Evolutionary conservation across 2,888 invertebrate genomes (phyloP), one percentile per base, ranked within the genome.

Genomic region (Glaucopsyche alexis): DNA sequence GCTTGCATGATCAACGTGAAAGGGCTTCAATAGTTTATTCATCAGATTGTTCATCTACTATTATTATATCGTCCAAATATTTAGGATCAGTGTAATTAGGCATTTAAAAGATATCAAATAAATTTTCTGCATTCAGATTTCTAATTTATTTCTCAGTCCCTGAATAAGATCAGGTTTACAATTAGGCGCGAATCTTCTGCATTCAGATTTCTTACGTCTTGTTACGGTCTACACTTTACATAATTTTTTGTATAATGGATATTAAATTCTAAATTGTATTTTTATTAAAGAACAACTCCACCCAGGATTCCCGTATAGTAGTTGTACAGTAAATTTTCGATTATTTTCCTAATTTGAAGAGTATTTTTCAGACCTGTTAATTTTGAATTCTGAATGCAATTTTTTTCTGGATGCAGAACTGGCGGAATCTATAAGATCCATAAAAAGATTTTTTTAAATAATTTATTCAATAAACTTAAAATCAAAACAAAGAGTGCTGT

Each of bases 21-120:
- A 89, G 90, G 93, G 89, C 87, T 90, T 89, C 94, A 94, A 94
- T 94, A 94, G 94, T 95, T 94, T 94, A 94, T 94, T 94, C 94
- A 95, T 95, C 94, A 95, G 94, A 93, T 93, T 93, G 92, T 92
- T 92, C 42, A 42, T 7, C 42, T 8, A 42, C 42, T 42, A 42
- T 42, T 79, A 80, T 76, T 75, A 76, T 75, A 60, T 45, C 8
- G 5, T 38, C 71, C 9, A 38, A 60, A 60, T 38, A 1, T 38
- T 13, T 60, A 60, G 60, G 29, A 60, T 69, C 64, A 38, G 38
- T 29, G 38, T 6, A 38, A 69, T 45, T 45, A 67, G 67, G 19
- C 45, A 42, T 29, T 19, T 60, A 16, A 60, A 60, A 67, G 11
- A 16, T 9, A 47, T 67, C 16, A 13, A 67, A 45, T 13, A 1